Percentiles rank a stretch among this genome's conserved stretches.
Evolutionary conservation across 2,888 invertebrate species (phyloP).

Genomic region (Ischnus inquisitorius): DNA sequence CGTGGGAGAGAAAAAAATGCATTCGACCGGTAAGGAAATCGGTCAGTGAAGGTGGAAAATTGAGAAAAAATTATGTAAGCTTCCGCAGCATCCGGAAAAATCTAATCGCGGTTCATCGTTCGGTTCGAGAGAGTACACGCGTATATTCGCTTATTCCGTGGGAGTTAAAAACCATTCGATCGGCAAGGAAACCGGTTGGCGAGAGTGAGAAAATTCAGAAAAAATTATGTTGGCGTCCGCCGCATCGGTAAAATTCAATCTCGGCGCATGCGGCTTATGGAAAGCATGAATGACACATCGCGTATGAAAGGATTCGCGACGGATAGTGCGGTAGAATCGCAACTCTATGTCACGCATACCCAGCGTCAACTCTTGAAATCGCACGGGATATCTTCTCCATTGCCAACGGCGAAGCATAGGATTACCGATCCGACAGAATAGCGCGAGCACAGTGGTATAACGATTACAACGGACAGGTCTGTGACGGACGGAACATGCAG

Average conservation of each 20-base stretch:
- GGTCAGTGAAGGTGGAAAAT: neutral
- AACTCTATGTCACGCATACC: conserved; percentile 6
- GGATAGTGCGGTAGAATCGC: neutral
- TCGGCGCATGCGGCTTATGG: neutral
- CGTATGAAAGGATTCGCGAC: conserved; percentile 4
- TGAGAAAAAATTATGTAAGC: neutral
- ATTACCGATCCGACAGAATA: conserved; percentile 17
- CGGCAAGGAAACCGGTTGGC: too few species aligned
- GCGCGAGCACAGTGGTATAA: conserved; percentile 16
- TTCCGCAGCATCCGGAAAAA: too few species aligned
- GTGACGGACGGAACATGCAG: conserved; percentile 14
- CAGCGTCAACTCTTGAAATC: conserved; percentile 4
- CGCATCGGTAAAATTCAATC: too few species aligned
- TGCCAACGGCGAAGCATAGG: conserved; percentile 20
- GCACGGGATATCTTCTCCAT: conserved; percentile 4
- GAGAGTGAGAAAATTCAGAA: too few species aligned
- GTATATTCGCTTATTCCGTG: too few species aligned
- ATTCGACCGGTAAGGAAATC: neutral
- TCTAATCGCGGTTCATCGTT: too few species aligned
- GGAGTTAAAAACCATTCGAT: too few species aligned
- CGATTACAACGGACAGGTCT: conserved; percentile 18
- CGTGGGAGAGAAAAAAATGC: neutral
- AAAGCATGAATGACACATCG: neutral
- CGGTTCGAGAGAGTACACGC: too few species aligned
- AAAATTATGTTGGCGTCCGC: too few species aligned